Percentiles rank a stretch among this genome's conserved stretches.
Conservation (phyloP, 2,797 vertebrate genomes). For the Hyperoplus lanceolatus region DNA sequence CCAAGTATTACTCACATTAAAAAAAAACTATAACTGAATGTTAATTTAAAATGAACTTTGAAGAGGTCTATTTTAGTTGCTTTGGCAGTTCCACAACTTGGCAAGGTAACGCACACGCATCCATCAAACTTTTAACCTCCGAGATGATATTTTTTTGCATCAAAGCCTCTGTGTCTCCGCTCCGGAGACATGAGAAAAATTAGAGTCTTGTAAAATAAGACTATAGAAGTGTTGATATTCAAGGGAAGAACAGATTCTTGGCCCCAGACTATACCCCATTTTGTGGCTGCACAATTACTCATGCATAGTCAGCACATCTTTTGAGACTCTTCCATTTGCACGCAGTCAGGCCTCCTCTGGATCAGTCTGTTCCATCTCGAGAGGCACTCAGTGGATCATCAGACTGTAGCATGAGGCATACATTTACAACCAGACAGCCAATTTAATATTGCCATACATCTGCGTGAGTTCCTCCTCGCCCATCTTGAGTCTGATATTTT, state of each 20-base stretch:
- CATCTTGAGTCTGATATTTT: conserved; percentile 31
- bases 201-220: conserved; percentile 44
- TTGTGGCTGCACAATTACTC: conserved; percentile 69
- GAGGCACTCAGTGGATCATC: conserved; percentile 43
- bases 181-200: conserved; percentile 30
- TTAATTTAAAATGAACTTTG: conserved; percentile 25
- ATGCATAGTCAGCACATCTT: conserved; percentile 64
- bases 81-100: conserved; percentile 48
- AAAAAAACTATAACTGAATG: conserved; percentile 54
- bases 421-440: conserved; percentile 32
- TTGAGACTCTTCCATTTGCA: conserved; percentile 64
- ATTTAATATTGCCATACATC: conserved; percentile 42
- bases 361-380: conserved; percentile 43
- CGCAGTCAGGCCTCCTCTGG: conserved; percentile 54
- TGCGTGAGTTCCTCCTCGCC: conserved; percentile 27
- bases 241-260: conserved; percentile 48
- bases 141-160: conserved; percentile 30
- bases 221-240: conserved; percentile 43
- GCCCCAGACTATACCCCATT: conserved; percentile 50
- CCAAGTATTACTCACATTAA: conserved; percentile 64
- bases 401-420: conserved; percentile 28
- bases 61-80: conserved; percentile 60
- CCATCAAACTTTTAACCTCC: conserved; percentile 53
- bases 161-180: conserved; percentile 22
- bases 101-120: conserved; percentile 35